Evolutionary conservation across 92 coral and sea anemone genomes (phyloP).

Genomic region (Muricea muricata): DNA sequence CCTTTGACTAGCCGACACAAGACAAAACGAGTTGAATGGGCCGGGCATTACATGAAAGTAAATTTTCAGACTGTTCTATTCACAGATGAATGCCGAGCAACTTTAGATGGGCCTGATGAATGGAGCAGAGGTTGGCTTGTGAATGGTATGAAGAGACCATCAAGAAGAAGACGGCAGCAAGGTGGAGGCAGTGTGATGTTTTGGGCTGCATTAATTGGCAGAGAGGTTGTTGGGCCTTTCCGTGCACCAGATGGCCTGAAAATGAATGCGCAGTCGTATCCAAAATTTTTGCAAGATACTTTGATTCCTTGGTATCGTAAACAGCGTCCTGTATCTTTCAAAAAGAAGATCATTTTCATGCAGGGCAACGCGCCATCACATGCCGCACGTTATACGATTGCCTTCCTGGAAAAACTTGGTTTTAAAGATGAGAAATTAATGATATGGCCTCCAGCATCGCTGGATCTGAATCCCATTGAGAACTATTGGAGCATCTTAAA

Average conservation of each 20-base stretch:
- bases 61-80: neutral
- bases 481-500: neutral
- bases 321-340: neutral
- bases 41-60: neutral
- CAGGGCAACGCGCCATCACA: neutral
- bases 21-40: neutral
- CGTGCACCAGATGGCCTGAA: neutral
- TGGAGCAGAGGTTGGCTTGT: conserved; percentile 1
- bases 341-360: neutral
- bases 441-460: conserved; percentile 2
- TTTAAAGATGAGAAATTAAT: neutral
- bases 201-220: conserved; percentile 4
- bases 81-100: neutral
- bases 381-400: neutral
- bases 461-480: neutral
- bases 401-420: neutral
- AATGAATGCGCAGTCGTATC: neutral
- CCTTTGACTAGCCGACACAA: neutral
- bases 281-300: neutral
- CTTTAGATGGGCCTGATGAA: neutral
- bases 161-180: neutral
- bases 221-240: neutral
- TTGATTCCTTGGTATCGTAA: neutral
- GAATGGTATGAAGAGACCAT: neutral
- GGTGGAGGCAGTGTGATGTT: neutral